Evolutionary conservation across 2,888 invertebrate species (phyloP).

Genomic region (Conistra vaccinii): DNA sequence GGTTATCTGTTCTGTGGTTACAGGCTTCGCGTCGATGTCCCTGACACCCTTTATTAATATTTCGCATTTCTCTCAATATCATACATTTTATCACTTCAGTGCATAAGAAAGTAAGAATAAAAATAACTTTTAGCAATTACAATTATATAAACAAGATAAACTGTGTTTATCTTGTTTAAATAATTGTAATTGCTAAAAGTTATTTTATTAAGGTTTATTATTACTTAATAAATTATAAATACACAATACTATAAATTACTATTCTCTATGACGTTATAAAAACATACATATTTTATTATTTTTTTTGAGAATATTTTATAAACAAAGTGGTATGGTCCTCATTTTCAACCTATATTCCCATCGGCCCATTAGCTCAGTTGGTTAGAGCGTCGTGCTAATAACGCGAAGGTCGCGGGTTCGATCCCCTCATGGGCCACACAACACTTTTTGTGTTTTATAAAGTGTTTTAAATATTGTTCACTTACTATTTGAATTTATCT

Average conservation of each 20-base stretch:
- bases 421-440: constrained; percentile 81
- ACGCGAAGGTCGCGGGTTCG: constrained; percentile 83
- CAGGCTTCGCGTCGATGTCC: too few relatives aligned
- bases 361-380: constrained; percentile 78
- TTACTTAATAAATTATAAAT: neutral
- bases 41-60: too few relatives aligned
- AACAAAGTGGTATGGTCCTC: neutral
- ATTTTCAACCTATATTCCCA: rapidly evolving
- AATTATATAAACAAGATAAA: constrained; percentile 22
- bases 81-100: constrained; percentile 1
- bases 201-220: constrained; percentile 26
- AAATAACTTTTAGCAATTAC: constrained; percentile 25
- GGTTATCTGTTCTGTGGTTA: too few relatives aligned
- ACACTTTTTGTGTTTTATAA: constrained; percentile 38
- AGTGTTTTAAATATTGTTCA: constrained; percentile 31
- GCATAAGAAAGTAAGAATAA: neutral
- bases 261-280: too few relatives aligned
- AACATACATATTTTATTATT: too few relatives aligned
- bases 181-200: constrained; percentile 11
- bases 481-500: constrained; percentile 23
- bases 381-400: constrained; percentile 82
- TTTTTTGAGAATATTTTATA: neutral
- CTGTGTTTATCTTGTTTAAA: constrained; percentile 22
- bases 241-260: neutral
- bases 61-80: too few relatives aligned